A percentile compares a stretch with the other conserved stretches of the same genome.
Evolutionary conservation across 2,113 vertebrate genomes (phyloP).

Genomic region (Cyanoderma ruficeps): DNA sequence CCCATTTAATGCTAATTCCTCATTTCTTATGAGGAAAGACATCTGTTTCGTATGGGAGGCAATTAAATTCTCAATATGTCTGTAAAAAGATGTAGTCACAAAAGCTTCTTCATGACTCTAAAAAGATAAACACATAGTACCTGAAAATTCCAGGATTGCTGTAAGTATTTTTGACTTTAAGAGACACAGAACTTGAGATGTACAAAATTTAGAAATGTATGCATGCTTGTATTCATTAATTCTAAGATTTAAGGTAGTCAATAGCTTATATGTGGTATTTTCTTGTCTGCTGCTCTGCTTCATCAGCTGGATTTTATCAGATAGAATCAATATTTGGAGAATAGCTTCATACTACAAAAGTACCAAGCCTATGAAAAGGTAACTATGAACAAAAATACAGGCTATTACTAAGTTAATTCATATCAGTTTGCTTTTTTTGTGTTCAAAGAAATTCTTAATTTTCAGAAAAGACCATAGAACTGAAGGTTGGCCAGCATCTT

Average conservation of each 20-base stretch:
- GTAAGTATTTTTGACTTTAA: not conserved
- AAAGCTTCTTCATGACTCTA: not conserved
- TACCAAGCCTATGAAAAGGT: not conserved
- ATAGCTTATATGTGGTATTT: not conserved
- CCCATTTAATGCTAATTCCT: not conserved
- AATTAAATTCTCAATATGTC: not conserved
- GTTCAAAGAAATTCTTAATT: not conserved
- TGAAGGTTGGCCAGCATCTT: not conserved
- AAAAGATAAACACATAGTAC: not conserved
- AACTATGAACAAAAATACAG: not conserved
- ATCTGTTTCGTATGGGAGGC: not conserved
- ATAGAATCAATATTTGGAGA: not conserved
- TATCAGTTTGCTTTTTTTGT: not conserved
- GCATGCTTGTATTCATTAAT: not conserved
- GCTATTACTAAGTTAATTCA: not conserved
- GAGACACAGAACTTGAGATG: not conserved
- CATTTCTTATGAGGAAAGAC: not conserved
- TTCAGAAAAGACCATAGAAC: not conserved
- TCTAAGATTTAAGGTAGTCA: not conserved
- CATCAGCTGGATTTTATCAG: not conserved
- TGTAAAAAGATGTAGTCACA: not conserved
- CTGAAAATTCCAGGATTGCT: not conserved
- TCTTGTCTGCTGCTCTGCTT: not conserved
- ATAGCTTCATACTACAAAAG: not conserved
- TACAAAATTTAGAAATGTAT: not conserved